phyloP scores from a whole-genome alignment of 2,888 invertebrate species.

The Parnassius smintheus region DNA sequence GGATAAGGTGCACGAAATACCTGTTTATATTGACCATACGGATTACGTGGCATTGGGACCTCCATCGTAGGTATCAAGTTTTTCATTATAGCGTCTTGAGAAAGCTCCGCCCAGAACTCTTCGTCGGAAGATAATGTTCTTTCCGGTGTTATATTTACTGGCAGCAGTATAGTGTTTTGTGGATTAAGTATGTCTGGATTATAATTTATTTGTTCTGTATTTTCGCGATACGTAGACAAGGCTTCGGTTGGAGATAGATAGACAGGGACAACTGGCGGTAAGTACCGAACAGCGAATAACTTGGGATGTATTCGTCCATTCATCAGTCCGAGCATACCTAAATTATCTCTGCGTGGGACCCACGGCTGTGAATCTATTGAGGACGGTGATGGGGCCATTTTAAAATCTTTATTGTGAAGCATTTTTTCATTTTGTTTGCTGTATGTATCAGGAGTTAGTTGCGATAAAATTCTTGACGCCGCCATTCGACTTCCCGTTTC shows the following conservation, averaged over 20 bases:
- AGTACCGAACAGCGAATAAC: constrained; percentile 1
- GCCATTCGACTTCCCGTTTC: neutral
- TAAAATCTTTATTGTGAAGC: neutral
- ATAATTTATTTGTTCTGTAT: constrained; percentile 8
- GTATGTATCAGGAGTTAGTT: constrained; percentile 1
- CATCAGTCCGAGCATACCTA: neutral
- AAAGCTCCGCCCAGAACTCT: constrained; percentile 50
- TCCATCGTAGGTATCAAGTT: constrained; percentile 69
- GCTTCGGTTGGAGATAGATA: constrained; percentile 1
- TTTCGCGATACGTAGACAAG: neutral
- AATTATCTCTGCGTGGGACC: neutral
- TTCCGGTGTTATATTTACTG: constrained; percentile 35
- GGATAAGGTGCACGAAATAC: neutral
- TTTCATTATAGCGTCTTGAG: constrained; percentile 56
- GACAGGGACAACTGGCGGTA: constrained; percentile 7
- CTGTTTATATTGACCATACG: constrained; percentile 18
- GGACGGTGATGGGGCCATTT: neutral
- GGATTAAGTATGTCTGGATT: constrained; percentile 3
- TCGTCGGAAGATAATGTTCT: constrained; percentile 38
- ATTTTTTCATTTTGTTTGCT: constrained; percentile 1
- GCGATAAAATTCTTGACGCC: constrained; percentile 1
- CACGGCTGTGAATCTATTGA: constrained; percentile 2
- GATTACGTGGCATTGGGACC: constrained; percentile 46
- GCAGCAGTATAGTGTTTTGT: constrained; percentile 20
- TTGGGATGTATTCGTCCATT: constrained; percentile 8